Evolutionary conservation across 2,113 vertebrate genomes (phyloP), one percentile per base, ranked within the genome.

Genomic region (Cacatua alba): DNA sequence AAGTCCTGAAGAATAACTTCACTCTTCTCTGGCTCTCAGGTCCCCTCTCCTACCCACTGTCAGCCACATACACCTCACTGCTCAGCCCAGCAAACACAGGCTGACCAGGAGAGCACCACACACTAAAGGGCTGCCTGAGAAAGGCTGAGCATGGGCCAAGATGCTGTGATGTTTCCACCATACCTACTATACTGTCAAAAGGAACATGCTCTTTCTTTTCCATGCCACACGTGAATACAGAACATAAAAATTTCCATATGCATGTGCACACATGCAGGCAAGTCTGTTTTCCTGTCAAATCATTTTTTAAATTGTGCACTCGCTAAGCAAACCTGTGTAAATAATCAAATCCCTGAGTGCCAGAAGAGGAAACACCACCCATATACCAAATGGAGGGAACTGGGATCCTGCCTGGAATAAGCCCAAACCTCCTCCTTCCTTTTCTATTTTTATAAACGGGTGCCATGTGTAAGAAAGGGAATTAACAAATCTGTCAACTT

Each of bases 281-380:
- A 84, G 44, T 55, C 87, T 92, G 80, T 52, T 96, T 95, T 85
- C 78, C 71, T 95, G 88, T 92, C 93, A 96, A 90, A 90, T 70
- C 49, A 52, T 48, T 82, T 94, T 86, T 86, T 90, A 88, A 94
- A 88, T 60, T 86, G 64, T 39, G 41, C 82, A 86, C 90, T 94
- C 18, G 17, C 88, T 93, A 94, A 95, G 88, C 71, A 96, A 96
- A 92, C 92, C 88, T 92, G 85, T 63, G 75, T 96, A 96, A 96
- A 96, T 85, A 93, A 77, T 88, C 86, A 95, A 84, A 87, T 70
- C 82, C 75, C 21, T 0, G 18, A 88, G 57, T 75, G 86, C 92
- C 94, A 96, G 82, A 86, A 96, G 82, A 94, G 93, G 90, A 95
- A 94, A 96, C 90, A 93, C 90, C 90, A 93, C 92, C 90, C 94